phyloP scores from a whole-genome alignment of 2,113 vertebrate genomes.

The Hemichromis elongatus region DNA sequence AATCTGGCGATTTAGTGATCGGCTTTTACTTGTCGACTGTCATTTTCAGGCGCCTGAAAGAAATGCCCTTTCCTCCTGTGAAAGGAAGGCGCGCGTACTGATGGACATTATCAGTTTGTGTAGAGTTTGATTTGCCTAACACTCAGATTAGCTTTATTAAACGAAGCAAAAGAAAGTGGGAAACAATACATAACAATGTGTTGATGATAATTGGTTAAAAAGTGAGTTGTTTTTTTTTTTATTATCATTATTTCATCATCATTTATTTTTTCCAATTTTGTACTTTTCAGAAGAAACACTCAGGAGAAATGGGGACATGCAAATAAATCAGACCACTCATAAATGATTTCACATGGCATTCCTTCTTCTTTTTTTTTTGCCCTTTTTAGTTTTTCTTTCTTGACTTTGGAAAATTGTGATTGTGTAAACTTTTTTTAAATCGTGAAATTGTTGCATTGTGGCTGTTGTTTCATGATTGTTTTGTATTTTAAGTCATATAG shows the following conservation, averaged over 20 bases:
- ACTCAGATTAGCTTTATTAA: neutral
- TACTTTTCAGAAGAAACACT: neutral
- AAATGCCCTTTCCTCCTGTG: neutral
- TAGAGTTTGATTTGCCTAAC: neutral
- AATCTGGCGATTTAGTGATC: neutral
- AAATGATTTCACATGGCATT: neutral
- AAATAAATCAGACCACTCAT: neutral
- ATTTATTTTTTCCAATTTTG: neutral
- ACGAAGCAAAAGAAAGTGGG: neutral
- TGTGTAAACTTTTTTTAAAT: neutral
- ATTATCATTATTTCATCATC: neutral
- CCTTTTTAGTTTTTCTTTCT: neutral
- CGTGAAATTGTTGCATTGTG: neutral
- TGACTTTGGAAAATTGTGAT: neutral
- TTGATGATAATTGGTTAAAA: neutral
- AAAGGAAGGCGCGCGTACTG: neutral
- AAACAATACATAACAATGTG: neutral
- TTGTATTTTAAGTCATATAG: neutral
- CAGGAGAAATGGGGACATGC: neutral
- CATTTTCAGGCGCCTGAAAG: neutral
- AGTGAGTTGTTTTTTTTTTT: neutral
- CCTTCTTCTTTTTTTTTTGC: neutral
- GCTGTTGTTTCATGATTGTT: neutral
- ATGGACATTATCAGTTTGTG: neutral
- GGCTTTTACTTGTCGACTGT: neutral